phyloP scores from a whole-genome alignment of 2,888 invertebrate genomes.

The Liodrosophila aerea region DNA sequence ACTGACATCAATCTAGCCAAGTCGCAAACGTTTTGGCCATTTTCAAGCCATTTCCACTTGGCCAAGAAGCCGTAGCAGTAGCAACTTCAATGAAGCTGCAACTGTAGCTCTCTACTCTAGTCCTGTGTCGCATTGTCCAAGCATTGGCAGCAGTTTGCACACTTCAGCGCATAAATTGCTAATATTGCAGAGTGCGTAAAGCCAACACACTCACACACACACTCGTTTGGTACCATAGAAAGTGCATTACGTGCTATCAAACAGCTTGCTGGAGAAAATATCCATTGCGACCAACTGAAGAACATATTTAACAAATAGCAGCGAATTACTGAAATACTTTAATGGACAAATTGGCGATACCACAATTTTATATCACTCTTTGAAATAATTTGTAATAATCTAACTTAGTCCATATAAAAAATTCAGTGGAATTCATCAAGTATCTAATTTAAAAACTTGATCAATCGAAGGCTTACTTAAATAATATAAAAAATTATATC shows the following conservation, averaged over 20 bases:
- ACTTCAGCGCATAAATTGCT: constrained; percentile 72
- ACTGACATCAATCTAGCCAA: constrained; percentile 12
- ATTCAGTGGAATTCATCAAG: too few relatives aligned
- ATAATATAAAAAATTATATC: too few relatives aligned
- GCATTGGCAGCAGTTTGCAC: constrained; percentile 39
- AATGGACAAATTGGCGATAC: too few relatives aligned
- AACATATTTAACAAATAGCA: background rate
- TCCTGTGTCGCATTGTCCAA: constrained; percentile 19
- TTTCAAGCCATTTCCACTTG: constrained; percentile 3
- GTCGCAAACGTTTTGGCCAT: constrained; percentile 11
- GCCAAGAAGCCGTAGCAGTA: constrained; percentile 3
- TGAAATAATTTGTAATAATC: too few relatives aligned
- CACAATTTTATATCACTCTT: too few relatives aligned
- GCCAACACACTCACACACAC: constrained; percentile 17
- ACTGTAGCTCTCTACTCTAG: constrained; percentile 10
- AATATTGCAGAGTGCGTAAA: constrained; percentile 65
- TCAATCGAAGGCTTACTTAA: too few relatives aligned
- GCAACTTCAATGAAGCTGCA: constrained; percentile 1
- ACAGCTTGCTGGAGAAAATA: constrained; percentile 33
- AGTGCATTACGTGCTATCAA: constrained; percentile 57
- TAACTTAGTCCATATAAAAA: too few relatives aligned
- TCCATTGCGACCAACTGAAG: constrained; percentile 6
- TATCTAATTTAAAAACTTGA: too few relatives aligned
- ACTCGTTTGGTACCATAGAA: constrained; percentile 4
- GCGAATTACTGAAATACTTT: too few relatives aligned